Base-by-base conservation (phyloP, 1,140 invertebrate genomes). In the Eupeodes corollae region DNA sequence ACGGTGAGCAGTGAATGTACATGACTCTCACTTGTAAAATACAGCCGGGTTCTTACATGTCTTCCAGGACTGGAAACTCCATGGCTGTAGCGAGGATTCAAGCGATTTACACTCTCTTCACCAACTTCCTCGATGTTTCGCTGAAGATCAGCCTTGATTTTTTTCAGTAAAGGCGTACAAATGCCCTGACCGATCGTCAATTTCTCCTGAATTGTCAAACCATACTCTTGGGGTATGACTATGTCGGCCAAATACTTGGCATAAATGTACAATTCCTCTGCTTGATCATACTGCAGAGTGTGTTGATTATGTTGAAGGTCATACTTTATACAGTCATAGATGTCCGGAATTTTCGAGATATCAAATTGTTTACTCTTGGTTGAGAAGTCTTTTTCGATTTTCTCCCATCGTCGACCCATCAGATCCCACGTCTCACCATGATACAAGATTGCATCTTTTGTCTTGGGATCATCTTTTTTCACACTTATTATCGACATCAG, bases 271-370 rank as follows among this genome's bases (percentile, higher is more conserved):
- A 99, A 73, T 67, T 98, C 92, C 66, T 98, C 90, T 1, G 94
- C 85, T 63, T 91, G 79, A 56, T 93, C 84, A 69, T 95, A 97
- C 67, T 96, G 88, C 55, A 98, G 64, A 1, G 88, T 91, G 63
- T 93, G 85, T 60, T 94, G 88, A 70, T 99, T 99, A 63, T 99
- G 97, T 61, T 98, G 95, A 48, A 98, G 69, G 73, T 99, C 96
- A 64, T 96, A 99, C 62, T 99, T 99, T 54, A 99, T 98, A 66
- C 95, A 98, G 73, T 99, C 97, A 63, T 98, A 99, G 53, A 99
- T 99, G 68, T 99, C 97, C 0, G 97, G 96, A 51, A 99, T 94
- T 74, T 99, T 99, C 1, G 92, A 97, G 54, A 99, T 98, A 66
- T 99, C 96, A 73, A 91, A 99, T 14, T 82, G 79, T 50, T 88